These are phyloP conservation scores for Onychomys leucogaster DNA, from an alignment of 2,797 vertebrate species.

Conservation along the genomic window DNA sequence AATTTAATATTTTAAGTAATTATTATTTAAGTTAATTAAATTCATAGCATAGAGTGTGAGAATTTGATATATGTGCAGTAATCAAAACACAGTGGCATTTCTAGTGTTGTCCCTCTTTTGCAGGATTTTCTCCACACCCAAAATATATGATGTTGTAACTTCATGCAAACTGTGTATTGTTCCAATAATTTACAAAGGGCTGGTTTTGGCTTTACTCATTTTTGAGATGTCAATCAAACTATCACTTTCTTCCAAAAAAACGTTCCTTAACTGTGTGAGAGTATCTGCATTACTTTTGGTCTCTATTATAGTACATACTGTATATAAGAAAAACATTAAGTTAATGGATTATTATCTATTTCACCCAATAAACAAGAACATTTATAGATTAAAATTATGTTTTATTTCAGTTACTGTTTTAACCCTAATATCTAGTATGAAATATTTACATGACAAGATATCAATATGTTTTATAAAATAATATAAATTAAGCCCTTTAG, in stretches of 20 bases:
- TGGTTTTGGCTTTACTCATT: background rate
- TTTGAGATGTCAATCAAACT: background rate
- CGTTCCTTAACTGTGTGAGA: background rate
- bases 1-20: background rate
- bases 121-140: background rate
- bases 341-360: background rate
- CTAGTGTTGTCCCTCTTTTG: background rate
- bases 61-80: background rate
- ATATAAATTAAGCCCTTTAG: background rate
- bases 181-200: background rate
- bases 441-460: background rate
- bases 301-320: background rate
- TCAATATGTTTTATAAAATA: background rate
- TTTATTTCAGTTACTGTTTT: background rate
- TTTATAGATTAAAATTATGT: no score
- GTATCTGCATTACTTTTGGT: background rate
- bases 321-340: background rate
- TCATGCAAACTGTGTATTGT: background rate
- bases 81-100: background rate
- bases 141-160: background rate
- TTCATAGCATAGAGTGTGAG: background rate
- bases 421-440: background rate
- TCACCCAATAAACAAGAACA: no score
- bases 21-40: background rate
- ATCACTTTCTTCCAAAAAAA: background rate